A percentile compares a stretch with the other conserved stretches of the same genome.
Evolutionary conservation across 2,113 vertebrate species (phyloP).

Genomic region (Telmatochromis sp.): DNA sequence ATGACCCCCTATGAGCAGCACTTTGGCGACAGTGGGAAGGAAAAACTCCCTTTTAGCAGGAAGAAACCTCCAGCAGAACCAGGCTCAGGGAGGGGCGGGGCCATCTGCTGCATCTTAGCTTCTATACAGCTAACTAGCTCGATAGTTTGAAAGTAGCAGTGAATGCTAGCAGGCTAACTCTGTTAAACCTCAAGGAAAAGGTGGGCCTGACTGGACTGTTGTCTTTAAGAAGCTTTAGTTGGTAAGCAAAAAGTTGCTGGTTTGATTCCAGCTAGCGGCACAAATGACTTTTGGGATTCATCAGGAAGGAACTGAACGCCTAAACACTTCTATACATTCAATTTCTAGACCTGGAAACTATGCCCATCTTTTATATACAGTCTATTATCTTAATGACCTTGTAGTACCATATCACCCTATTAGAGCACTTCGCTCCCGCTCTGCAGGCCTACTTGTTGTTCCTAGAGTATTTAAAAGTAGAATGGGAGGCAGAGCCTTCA

Average conservation of each 20-base stretch:
- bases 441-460: neutral
- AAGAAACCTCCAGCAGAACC: too few relatives aligned
- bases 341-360: neutral
- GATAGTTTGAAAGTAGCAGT: neutral
- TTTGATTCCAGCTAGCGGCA: neutral
- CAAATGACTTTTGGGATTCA: neutral
- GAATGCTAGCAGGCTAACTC: neutral
- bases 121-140: neutral
- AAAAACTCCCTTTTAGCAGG: too few relatives aligned
- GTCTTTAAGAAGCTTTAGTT: neutral
- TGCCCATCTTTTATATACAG: neutral
- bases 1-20: too few relatives aligned
- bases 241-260: neutral
- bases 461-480: neutral
- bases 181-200: neutral
- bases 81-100: too few relatives aligned
- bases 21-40: too few relatives aligned
- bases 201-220: neutral
- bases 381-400: neutral
- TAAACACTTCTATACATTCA: neutral
- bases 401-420: neutral
- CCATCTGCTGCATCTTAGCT: neutral
- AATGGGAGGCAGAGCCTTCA: neutral
- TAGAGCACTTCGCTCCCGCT: accelerated
- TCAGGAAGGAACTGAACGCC: too few relatives aligned